Evolutionary conservation across 2,797 vertebrate species (phyloP).

Genomic region (Heterohyrax brucei): DNA sequence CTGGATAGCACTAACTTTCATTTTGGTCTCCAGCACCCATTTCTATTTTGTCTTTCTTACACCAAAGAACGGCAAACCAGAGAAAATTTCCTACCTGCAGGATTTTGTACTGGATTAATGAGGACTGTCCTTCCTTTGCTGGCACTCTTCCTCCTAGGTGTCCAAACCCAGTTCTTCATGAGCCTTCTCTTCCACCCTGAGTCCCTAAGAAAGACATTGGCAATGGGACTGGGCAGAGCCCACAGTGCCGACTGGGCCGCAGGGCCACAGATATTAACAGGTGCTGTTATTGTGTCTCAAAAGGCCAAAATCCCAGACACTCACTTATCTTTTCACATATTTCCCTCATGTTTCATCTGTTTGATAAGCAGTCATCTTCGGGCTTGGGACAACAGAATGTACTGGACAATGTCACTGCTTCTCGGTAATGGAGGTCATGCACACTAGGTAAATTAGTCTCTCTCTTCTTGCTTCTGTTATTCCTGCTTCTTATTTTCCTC

Average conservation of each 20-base stretch:
- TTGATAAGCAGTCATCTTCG: not conserved
- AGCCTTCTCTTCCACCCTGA: not conserved
- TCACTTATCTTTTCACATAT: not conserved
- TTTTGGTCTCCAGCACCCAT: not conserved
- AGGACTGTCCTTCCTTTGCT: not conserved
- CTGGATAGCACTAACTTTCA: not conserved
- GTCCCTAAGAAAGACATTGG: not conserved
- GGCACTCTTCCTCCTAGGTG: not conserved
- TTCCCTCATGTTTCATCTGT: not conserved
- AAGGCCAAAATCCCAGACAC: not conserved
- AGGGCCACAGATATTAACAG: not conserved
- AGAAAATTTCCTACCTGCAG: not conserved
- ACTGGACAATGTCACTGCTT: not conserved
- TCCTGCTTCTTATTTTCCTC: not conserved
- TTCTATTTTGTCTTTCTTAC: not conserved
- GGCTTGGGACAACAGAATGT: not conserved
- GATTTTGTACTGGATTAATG: not conserved
- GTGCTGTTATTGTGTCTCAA: not conserved
- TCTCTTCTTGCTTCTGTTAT: not conserved
- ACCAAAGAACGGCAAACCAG: not conserved
- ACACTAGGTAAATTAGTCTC: not conserved
- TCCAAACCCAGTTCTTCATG: not conserved
- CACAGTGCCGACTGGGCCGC: not conserved
- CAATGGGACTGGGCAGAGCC: not conserved
- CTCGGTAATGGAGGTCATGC: not conserved